Percentiles rank a stretch among this genome's conserved stretches.
These are phyloP conservation scores for Periophthalmodon schlosseri DNA, from an alignment of 2,113 vertebrate species.

Conservation along the genomic window DNA sequence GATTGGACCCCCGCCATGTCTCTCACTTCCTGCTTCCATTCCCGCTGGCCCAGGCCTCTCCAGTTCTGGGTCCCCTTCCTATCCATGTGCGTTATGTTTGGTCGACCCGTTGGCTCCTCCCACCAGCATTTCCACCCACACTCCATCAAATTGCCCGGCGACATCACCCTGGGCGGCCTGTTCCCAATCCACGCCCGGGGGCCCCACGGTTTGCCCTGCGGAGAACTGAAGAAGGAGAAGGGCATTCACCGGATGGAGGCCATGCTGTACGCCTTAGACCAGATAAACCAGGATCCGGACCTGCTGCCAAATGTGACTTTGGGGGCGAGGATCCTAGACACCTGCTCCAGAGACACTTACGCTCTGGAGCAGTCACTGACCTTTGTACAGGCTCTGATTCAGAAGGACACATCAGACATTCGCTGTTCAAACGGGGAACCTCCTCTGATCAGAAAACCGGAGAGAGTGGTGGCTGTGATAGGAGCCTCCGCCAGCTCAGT, in stretches of 20 bases:
- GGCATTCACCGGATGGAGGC: constrained; percentile 91
- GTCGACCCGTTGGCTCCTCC: constrained; percentile 38
- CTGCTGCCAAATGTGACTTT: constrained; percentile 88
- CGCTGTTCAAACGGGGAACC: constrained; percentile 82
- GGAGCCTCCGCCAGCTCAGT: constrained; percentile 88
- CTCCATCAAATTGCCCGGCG: constrained; percentile 85
- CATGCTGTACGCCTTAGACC: constrained; percentile 91
- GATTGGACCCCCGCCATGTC: constrained; percentile 15
- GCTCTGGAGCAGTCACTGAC: constrained; percentile 90
- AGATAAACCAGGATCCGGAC: constrained; percentile 83
- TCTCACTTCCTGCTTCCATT: neutral
- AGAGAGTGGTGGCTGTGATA: constrained; percentile 86
- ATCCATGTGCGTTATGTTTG: constrained; percentile 54
- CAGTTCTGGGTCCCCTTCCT: constrained; percentile 54
- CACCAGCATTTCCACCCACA: constrained; percentile 78
- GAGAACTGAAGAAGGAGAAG: constrained; percentile 89
- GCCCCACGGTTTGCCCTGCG: constrained; percentile 82
- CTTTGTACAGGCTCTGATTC: constrained; percentile 88
- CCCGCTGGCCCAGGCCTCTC: constrained; percentile 52
- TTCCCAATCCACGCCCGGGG: constrained; percentile 89
- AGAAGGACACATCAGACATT: constrained; percentile 80
- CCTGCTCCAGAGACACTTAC: constrained; percentile 89
- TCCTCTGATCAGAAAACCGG: constrained; percentile 82
- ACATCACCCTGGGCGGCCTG: constrained; percentile 88
- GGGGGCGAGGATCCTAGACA: constrained; percentile 87